Conservation (phyloP, 2,888 invertebrate genomes). For the Creontiades dilutus region DNA sequence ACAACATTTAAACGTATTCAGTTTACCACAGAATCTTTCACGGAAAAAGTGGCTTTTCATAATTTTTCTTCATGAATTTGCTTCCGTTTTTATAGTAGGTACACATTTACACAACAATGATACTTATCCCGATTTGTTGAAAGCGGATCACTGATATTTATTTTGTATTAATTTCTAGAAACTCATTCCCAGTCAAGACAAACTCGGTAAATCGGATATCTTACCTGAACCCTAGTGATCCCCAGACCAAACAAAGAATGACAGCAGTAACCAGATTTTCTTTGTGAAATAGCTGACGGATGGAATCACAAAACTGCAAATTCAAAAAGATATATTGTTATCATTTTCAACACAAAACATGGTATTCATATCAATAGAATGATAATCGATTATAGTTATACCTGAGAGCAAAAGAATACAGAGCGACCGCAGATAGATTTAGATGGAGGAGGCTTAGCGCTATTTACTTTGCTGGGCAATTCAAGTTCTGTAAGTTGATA, state of each 20-base stretch:
- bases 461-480: slow-evolving; percentile 71
- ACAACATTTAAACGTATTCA: too few species aligned
- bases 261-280: slow-evolving; percentile 65
- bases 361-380: neutral
- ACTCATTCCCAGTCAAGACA: too few species aligned
- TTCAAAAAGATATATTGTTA: slow-evolving; percentile 10
- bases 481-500: slow-evolving; percentile 74
- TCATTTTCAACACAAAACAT: too few species aligned
- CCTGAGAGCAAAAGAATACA: slow-evolving; percentile 66
- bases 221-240: slow-evolving; percentile 73
- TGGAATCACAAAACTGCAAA: slow-evolving; percentile 70
- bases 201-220: neutral
- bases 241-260: slow-evolving; percentile 71
- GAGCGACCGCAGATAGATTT: slow-evolving; percentile 69
- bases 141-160: too few species aligned
- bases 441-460: slow-evolving; percentile 70
- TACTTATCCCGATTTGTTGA: too few species aligned
- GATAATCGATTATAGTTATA: neutral
- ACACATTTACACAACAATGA: too few species aligned
- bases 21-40: too few species aligned
- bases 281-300: slow-evolving; percentile 63
- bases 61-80: too few species aligned
- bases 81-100: too few species aligned
- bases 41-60: too few species aligned
- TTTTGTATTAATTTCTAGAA: too few species aligned